A percentile compares a stretch with the other conserved stretches of the same genome.
These are phyloP conservation scores for Tyrannus savana DNA, from an alignment of 2,113 vertebrate genomes.

Conservation along the genomic window DNA sequence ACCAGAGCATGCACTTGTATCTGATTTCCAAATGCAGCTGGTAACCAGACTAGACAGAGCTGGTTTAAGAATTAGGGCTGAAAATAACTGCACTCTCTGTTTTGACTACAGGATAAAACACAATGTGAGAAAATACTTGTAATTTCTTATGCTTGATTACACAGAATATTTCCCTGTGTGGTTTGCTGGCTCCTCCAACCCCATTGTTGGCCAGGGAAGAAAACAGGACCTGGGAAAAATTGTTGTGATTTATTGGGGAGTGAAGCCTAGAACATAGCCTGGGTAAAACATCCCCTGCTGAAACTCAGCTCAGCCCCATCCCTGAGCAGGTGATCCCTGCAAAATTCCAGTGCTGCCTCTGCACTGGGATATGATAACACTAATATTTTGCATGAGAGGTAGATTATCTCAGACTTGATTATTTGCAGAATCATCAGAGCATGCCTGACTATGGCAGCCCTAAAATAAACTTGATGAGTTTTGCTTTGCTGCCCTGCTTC, in stretches of 20 bases:
- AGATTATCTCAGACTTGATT: background rate
- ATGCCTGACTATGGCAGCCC: background rate
- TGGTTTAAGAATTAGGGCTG: background rate
- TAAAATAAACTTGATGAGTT: background rate
- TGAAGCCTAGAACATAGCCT: background rate
- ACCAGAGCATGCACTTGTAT: background rate
- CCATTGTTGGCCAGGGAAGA: background rate
- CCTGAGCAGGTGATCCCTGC: background rate
- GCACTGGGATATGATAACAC: background rate
- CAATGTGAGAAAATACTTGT: background rate
- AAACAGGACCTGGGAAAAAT: background rate
- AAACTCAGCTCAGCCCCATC: background rate
- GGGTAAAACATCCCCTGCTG: background rate
- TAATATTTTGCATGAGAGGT: background rate
- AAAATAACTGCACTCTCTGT: slow-evolving; percentile 8
- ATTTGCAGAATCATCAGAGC: background rate
- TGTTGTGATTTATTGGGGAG: background rate
- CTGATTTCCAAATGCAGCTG: background rate
- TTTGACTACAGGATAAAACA: background rate
- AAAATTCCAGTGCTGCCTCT: background rate
- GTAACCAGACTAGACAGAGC: background rate
- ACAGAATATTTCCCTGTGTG: background rate
- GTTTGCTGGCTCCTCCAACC: background rate
- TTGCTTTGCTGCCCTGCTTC: background rate
- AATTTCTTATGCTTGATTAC: background rate